Percentiles rank a stretch among this genome's conserved stretches.
phyloP scores from a whole-genome alignment of 2,888 invertebrate genomes.

The Artemia sinica region DNA sequence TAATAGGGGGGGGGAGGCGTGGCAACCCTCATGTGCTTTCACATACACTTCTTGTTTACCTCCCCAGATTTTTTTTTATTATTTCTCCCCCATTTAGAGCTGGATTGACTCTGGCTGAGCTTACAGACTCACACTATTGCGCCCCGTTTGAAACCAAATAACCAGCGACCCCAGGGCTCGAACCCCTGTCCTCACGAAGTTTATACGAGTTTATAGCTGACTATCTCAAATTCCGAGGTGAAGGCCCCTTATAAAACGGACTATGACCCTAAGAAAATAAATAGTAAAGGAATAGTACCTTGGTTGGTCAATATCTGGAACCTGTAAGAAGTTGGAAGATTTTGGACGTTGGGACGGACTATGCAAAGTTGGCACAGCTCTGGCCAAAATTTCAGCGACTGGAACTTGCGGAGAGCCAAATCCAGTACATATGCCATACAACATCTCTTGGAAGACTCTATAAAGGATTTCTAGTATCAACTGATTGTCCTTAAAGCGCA shows the following conservation, averaged over 20 bases:
- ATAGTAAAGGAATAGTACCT: slow-evolving; percentile 31
- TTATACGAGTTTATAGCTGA: too few species aligned
- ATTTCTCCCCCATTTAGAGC: too few species aligned
- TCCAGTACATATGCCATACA: slow-evolving; percentile 81
- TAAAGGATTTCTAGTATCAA: slow-evolving; percentile 23
- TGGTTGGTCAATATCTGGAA: slow-evolving; percentile 68
- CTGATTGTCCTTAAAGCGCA: slow-evolving; percentile 13
- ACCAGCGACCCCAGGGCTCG: too few species aligned
- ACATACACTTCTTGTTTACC: too few species aligned
- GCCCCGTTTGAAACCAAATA: too few species aligned
- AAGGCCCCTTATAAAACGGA: not conserved
- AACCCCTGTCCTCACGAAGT: too few species aligned
- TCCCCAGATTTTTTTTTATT: too few species aligned
- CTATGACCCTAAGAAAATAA: too few species aligned
- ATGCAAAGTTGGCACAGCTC: slow-evolving; percentile 66
- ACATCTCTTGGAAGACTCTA: slow-evolving; percentile 80
- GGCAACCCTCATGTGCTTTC: too few species aligned
- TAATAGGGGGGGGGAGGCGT: too few species aligned
- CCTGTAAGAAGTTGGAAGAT: slow-evolving; percentile 77
- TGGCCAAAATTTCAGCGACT: slow-evolving; percentile 64
- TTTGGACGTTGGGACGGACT: slow-evolving; percentile 57
- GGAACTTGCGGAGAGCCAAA: slow-evolving; percentile 85
- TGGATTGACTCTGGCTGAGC: too few species aligned
- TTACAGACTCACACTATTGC: too few species aligned
- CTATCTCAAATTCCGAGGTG: not conserved